phyloP scores from a whole-genome alignment of 2,888 invertebrate species.

The Ctena decussata region DNA sequence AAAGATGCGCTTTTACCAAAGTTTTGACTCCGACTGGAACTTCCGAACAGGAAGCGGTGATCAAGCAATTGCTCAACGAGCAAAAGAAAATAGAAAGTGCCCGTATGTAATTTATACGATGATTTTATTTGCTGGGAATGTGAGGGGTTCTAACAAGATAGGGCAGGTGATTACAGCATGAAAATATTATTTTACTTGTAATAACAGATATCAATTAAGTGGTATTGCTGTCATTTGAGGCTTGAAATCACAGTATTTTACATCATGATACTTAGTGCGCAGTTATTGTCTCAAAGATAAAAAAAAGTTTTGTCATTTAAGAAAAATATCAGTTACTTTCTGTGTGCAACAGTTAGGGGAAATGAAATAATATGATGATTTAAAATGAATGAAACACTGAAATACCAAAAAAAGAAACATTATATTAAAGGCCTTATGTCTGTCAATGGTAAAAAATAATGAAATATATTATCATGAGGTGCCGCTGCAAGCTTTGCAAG shows the following conservation, averaged over 20 bases:
- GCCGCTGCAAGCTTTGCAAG: no score
- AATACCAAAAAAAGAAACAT: no score
- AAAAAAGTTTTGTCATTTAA: no score
- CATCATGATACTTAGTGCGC: not conserved
- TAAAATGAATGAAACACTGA: no score
- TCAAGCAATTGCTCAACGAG: not conserved
- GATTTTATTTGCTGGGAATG: not conserved
- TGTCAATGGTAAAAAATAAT: no score
- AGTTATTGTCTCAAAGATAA: no score
- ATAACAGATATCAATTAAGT: not conserved
- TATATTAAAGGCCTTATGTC: no score
- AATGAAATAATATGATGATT: no score
- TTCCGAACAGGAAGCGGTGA: conserved; percentile 12
- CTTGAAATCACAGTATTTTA: not conserved
- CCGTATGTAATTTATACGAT: conserved; percentile 4
- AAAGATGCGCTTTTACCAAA: conserved; percentile 11
- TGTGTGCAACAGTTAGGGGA: no score
- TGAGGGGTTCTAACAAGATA: not conserved
- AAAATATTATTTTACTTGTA: not conserved
- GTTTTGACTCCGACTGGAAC: not conserved
- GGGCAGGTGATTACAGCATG: not conserved
- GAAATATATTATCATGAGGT: no score
- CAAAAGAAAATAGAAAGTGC: not conserved
- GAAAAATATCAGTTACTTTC: no score
- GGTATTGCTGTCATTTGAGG: not conserved